Evolutionary conservation across 2,113 vertebrate species (phyloP).

Genomic region (Tiliqua scincoides): DNA sequence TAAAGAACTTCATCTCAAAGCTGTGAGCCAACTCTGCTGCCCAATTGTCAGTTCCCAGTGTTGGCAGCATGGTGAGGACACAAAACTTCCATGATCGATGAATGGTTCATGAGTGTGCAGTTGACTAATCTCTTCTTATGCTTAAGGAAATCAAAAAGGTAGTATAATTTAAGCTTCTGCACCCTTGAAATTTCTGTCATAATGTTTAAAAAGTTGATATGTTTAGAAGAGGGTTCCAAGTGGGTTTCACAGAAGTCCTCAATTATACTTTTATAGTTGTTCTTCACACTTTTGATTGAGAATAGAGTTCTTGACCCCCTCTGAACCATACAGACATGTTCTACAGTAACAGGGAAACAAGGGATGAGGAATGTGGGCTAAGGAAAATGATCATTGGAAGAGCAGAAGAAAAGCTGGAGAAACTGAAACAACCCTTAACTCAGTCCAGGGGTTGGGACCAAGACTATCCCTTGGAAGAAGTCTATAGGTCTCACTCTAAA

Average conservation of each 20-base stretch:
- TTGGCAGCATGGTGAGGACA: background rate
- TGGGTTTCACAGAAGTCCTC: background rate
- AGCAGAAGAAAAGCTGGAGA: background rate
- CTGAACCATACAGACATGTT: background rate
- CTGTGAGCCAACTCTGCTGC: background rate
- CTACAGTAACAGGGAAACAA: background rate
- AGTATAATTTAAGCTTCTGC: background rate
- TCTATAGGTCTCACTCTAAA: background rate
- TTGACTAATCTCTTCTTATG: background rate
- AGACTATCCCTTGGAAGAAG: background rate
- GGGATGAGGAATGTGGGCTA: background rate
- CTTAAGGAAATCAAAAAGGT: background rate
- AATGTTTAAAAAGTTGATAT: background rate
- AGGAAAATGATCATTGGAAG: background rate
- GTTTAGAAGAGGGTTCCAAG: background rate
- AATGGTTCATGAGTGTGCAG: background rate
- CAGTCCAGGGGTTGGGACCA: background rate
- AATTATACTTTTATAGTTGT: background rate
- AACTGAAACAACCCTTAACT: background rate
- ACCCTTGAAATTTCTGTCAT: background rate
- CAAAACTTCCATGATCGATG: background rate
- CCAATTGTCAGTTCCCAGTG: background rate
- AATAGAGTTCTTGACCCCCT: background rate
- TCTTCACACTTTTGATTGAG: background rate
- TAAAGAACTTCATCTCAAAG: background rate